A percentile compares a stretch with the other conserved stretches of the same genome.
Evolutionary conservation across 2,797 vertebrate species (phyloP).

Genomic region (Vireo griseus): DNA sequence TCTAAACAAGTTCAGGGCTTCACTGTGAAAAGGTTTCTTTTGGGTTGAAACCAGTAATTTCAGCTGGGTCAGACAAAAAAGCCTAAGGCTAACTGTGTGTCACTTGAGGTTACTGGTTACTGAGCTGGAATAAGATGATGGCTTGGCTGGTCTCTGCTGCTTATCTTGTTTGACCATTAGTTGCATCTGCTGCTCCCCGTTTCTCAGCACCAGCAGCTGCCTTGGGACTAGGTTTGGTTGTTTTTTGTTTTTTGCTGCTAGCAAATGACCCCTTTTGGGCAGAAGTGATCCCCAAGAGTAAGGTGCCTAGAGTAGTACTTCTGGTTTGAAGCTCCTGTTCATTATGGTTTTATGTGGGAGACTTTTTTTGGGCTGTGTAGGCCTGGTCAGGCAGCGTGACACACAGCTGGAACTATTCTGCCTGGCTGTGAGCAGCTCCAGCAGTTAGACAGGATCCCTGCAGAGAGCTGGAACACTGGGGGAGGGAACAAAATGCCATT

Average conservation of each 20-base stretch:
- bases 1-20: background rate
- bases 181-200: background rate
- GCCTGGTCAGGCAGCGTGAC: background rate
- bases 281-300: background rate
- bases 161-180: background rate
- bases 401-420: constrained; percentile 21
- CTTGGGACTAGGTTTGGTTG: background rate
- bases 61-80: background rate
- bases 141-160: background rate
- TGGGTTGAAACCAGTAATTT: background rate
- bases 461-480: constrained; percentile 28
- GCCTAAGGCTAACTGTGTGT: background rate
- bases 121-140: background rate
- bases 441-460: constrained; percentile 44
- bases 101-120: background rate
- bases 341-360: background rate
- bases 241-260: background rate
- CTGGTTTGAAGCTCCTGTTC: background rate
- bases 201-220: background rate
- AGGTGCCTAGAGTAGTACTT: background rate
- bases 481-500: constrained; percentile 48
- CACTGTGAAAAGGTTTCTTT: background rate
- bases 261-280: background rate
- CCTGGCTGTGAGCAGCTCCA: constrained; percentile 14
- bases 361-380: background rate